Base-by-base conservation (phyloP, 2,888 invertebrate species). In the Epiblema foenella region DNA sequence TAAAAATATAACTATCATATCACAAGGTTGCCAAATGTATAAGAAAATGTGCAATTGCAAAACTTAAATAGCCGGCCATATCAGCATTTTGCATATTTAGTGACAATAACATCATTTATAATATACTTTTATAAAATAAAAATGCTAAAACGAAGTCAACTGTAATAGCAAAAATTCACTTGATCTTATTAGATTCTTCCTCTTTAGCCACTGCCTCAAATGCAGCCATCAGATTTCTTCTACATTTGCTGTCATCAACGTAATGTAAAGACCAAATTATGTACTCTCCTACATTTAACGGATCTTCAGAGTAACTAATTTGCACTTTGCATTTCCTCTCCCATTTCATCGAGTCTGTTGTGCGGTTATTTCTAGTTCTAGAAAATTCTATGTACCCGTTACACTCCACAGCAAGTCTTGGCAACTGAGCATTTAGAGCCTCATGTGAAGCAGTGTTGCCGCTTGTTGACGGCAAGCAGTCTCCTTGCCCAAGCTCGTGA, bases 181-280 rank as follows among this genome's bases (percentile, higher is more conserved):
- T 81, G 65, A 77, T 74, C 64, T 80, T 81, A 64, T 80, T 81
- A 1, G 79, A 69, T 70, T 74, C 71, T 54, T 86, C 85, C 10
- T 89, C 86, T 68, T 79, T 85, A 49, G 87, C 83, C 29, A 84
- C 89, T 81, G 91, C 89, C 68, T 94, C 91, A 82, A 94, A 94
- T 20, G 90, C 94, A 69, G 94, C 87, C 77, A 95, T 81, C 60
- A 95, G 86, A 83, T 95, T 95, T 76, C 95, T 88, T 62, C 94
- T 86, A 77, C 95, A 95, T 77, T 94, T 95, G 77, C 93, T 94
- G 75, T 95, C 95, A 79, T 94, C 94, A 69, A 94, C 94, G 78
- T 96, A 96, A 71, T 94, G 89, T 75, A 96, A 91, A 72, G 92
- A 87, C 90, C 95, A 95, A 78, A 96, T 94, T 8, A 94, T 93